These are phyloP conservation scores for Bombus pyrosoma DNA, from an alignment of 1,140 invertebrate species.

Conservation along the genomic window DNA sequence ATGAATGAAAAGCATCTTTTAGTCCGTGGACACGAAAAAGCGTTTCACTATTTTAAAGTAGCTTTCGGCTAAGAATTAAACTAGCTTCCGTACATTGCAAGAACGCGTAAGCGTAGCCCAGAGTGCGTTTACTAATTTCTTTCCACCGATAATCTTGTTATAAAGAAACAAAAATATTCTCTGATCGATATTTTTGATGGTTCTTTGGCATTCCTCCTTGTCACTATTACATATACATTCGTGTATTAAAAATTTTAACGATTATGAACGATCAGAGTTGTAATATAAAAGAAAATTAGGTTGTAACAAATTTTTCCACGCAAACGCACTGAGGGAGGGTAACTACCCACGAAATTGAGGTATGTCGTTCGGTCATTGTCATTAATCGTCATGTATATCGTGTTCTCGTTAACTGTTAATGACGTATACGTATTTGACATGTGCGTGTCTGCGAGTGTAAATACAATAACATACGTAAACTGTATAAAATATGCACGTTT, in stretches of 20 bases:
- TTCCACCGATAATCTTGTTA: neutral
- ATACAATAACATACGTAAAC: conserved; percentile 54
- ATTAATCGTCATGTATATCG: conserved; percentile 66
- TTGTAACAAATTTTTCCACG: conserved; percentile 20
- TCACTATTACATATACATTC: conserved; percentile 14
- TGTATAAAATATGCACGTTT: conserved; percentile 75
- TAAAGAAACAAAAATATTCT: neutral
- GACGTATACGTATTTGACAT: conserved; percentile 45
- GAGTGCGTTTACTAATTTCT: conserved; percentile 53
- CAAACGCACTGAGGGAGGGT: conserved; percentile 72
- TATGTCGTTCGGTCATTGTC: conserved; percentile 80
- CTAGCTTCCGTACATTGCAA: conserved; percentile 75
- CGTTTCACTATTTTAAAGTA: conserved; percentile 40
- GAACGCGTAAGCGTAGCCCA: conserved; percentile 66
- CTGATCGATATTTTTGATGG: conserved; percentile 27
- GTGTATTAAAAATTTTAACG: conserved; percentile 13
- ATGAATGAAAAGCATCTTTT: conserved; percentile 46
- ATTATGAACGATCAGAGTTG: conserved; percentile 12
- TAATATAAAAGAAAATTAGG: neutral
- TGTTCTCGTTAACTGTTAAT: conserved; percentile 65
- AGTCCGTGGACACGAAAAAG: conserved; percentile 53
- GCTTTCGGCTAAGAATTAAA: conserved; percentile 65
- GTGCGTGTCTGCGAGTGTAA: conserved; percentile 46
- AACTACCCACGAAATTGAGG: conserved; percentile 76
- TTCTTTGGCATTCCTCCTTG: conserved; percentile 45